A percentile compares a stretch with the other conserved stretches of the same genome.
Conservation (phyloP, 2,888 invertebrate genomes). For the Calameuta idolon region DNA sequence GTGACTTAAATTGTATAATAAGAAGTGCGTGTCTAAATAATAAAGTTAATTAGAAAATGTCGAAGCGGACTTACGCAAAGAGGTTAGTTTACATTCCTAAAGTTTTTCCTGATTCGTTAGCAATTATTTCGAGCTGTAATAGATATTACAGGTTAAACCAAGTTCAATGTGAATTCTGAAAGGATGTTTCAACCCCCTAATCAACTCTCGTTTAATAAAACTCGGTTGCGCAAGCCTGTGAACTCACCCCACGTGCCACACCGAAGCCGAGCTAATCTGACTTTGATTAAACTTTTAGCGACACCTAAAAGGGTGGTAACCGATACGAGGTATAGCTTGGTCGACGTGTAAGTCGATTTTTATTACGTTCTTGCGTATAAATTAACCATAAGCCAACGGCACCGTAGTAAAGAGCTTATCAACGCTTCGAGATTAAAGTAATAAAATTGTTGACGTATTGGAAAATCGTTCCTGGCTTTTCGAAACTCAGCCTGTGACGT, state of each 20-base stretch:
- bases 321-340: slow-evolving; percentile 37
- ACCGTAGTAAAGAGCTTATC: slow-evolving; percentile 22
- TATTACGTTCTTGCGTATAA: slow-evolving; percentile 54
- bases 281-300: slow-evolving; percentile 67
- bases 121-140: slow-evolving; percentile 12
- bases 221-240: slow-evolving; percentile 23
- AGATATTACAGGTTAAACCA: slow-evolving; percentile 38
- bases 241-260: slow-evolving; percentile 15
- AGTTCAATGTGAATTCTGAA: slow-evolving; percentile 53
- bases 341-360: slow-evolving; percentile 62
- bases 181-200: slow-evolving; percentile 51
- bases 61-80: neutral
- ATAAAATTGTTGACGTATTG: slow-evolving; percentile 7
- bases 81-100: neutral
- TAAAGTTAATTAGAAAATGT: neutral
- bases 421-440: slow-evolving; percentile 16
- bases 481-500: neutral
- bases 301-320: slow-evolving; percentile 57
- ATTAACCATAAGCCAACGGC: slow-evolving; percentile 27
- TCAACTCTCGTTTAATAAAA: slow-evolving; percentile 62
- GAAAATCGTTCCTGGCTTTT: neutral
- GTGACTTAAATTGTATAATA: neutral
- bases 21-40: neutral
- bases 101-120: neutral
- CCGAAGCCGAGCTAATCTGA: slow-evolving; percentile 59